Base-by-base conservation (phyloP, 2,888 invertebrate species). In the Eupithecia dodoneata region DNA sequence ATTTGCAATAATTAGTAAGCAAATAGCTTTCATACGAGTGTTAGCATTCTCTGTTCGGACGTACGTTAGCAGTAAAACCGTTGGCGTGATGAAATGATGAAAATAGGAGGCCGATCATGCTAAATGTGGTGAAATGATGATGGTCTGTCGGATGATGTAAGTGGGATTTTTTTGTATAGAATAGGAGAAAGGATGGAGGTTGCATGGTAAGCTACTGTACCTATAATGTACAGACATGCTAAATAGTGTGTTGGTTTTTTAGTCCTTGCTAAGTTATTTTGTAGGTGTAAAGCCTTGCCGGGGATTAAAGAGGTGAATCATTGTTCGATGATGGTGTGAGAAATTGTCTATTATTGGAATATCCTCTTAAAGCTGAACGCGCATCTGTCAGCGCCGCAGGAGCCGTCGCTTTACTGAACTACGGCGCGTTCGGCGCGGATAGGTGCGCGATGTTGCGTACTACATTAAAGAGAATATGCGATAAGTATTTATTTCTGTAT, bases 1-100 rank as follows among this genome's bases (percentile, higher is more conserved):
- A 55, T 30, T 59, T 18, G 44, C 42, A 70, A 70, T 71, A 72
- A 75, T 75, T 71, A 63, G 70, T 70, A 72, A 15, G 71, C 75
- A 75, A 75, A 71, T 75, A 75, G 71, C 66, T 71, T 70, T 18
- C 63, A 63, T 70, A 70, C n/a, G 59, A 42, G 52, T 73, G 65
- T 76, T 73, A 52, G 47, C 2, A 70, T 70, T 63, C 72, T 70
- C 70, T 70, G 74, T 74, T 74, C 47, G 65, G 49, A 47, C 18
- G 69, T 77, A 47, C 18, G 69, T 77, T 72, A 74, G 71, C 67
- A 47, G 71, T 13, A 66, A 66, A 15, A n/a, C 47, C 10, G 18
- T 55, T 45, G 4, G 69, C 9, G 45, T 70, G 70, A 47, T 30
- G 70, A 70, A 70, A 70, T 47, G 47, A 49, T 45, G 45, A 47